These are phyloP conservation scores for Bubalus kerabau DNA, from an alignment of 2,113 vertebrate species.

Conservation along the genomic window DNA sequence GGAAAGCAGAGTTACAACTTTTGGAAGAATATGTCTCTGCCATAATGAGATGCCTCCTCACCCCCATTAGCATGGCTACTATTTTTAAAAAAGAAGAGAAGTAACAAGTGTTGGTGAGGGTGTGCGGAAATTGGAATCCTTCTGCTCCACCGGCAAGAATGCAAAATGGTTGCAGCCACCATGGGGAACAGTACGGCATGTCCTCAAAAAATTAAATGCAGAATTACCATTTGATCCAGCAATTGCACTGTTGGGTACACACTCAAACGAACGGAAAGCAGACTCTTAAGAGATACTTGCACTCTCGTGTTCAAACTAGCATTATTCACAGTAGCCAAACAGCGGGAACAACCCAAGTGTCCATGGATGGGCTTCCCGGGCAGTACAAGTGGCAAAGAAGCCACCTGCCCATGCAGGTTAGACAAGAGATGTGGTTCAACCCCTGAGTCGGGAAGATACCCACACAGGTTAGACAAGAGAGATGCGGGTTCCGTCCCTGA, in stretches of 20 bases:
- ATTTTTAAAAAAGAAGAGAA: neutral
- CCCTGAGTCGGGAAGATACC: neutral
- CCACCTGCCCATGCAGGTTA: neutral
- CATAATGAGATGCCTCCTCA: too few relatives aligned
- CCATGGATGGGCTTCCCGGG: rapidly evolving
- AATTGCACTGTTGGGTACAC: too few relatives aligned
- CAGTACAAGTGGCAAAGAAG: neutral
- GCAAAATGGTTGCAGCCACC: neutral
- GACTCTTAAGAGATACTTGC: neutral
- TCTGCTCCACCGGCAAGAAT: rapidly evolving
- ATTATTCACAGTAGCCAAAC: neutral
- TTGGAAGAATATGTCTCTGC: rapidly evolving
- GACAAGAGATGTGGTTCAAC: neutral
- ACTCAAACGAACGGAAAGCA: neutral
- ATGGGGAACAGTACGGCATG: rapidly evolving
- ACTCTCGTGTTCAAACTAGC: neutral
- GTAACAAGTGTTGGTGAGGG: neutral
- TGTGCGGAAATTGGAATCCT: neutral
- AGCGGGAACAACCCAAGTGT: too few relatives aligned
- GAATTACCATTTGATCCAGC: too few relatives aligned
- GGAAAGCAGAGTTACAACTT: neutral
- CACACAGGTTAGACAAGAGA: neutral
- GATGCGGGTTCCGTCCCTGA: neutral
- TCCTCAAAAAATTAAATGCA: neutral
- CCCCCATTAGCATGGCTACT: neutral